Evolutionary conservation across 1,140 invertebrate genomes (phyloP).

Genomic region (Homalodisca vitripennis): DNA sequence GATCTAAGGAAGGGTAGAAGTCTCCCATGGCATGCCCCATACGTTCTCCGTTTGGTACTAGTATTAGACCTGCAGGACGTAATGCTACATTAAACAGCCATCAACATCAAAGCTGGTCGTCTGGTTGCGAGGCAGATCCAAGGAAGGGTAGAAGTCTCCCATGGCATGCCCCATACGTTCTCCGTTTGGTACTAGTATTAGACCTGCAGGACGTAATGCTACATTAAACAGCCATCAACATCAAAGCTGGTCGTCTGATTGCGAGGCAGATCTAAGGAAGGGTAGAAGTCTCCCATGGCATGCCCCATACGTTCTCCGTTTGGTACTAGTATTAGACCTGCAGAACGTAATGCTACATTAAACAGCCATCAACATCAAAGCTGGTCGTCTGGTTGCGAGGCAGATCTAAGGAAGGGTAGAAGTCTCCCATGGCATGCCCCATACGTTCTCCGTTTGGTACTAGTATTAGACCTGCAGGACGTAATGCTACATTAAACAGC

Average conservation of each 20-base stretch:
- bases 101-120: too few relatives aligned
- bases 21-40: slow-evolving; percentile 83
- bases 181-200: slow-evolving; percentile 89
- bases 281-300: slow-evolving; percentile 68
- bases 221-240: too few relatives aligned
- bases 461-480: slow-evolving; percentile 78
- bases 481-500: too few relatives aligned
- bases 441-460: slow-evolving; percentile 88
- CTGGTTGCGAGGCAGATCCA: too few relatives aligned
- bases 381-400: not conserved
- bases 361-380: too few relatives aligned
- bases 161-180: slow-evolving; percentile 76
- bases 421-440: slow-evolving; percentile 78
- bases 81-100: too few relatives aligned
- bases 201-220: too few relatives aligned
- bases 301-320: slow-evolving; percentile 85
- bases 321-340: slow-evolving; percentile 84
- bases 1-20: too few relatives aligned
- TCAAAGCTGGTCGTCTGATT: too few relatives aligned
- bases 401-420: slow-evolving; percentile 43
- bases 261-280: too few relatives aligned
- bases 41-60: slow-evolving; percentile 88
- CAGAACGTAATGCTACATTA: too few relatives aligned
- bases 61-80: slow-evolving; percentile 69
- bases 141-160: slow-evolving; percentile 70